Evolutionary conservation across 2,113 vertebrate genomes (phyloP).

Genomic region (Cochlearius cochlearius): DNA sequence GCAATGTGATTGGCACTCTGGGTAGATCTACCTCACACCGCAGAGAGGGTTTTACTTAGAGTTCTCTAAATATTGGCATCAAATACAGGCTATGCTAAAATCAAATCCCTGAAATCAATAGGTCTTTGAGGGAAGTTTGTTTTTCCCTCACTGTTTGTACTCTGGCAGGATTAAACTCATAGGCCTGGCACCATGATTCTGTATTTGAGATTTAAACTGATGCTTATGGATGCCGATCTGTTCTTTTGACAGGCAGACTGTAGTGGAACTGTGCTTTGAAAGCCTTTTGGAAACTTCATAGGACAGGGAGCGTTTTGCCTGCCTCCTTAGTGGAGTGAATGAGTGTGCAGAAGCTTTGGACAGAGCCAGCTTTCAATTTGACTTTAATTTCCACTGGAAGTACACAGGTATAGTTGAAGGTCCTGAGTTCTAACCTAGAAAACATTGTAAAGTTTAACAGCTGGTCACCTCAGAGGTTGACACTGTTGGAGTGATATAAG

Average conservation of each 20-base stretch:
- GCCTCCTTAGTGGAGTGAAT: neutral
- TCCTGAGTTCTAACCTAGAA: neutral
- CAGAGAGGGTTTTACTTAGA: neutral
- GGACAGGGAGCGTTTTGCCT: neutral
- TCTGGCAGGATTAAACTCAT: neutral
- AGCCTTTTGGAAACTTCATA: neutral
- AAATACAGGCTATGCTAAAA: neutral
- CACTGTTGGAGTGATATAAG: neutral
- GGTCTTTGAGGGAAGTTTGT: neutral
- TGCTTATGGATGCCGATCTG: neutral
- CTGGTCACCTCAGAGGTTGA: neutral
- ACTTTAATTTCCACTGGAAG: neutral
- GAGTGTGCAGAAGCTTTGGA: neutral
- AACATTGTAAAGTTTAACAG: neutral
- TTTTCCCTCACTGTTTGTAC: neutral
- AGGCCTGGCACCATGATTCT: neutral
- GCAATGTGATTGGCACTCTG: neutral
- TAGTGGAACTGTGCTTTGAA: neutral
- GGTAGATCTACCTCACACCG: neutral
- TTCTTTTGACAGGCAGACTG: neutral
- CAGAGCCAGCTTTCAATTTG: neutral
- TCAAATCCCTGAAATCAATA: neutral
- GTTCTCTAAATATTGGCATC: neutral
- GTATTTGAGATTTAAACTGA: neutral
- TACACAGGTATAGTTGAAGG: neutral